Evolutionary conservation across 2,888 invertebrate genomes (phyloP).

Genomic region (Oscheius sp.): DNA sequence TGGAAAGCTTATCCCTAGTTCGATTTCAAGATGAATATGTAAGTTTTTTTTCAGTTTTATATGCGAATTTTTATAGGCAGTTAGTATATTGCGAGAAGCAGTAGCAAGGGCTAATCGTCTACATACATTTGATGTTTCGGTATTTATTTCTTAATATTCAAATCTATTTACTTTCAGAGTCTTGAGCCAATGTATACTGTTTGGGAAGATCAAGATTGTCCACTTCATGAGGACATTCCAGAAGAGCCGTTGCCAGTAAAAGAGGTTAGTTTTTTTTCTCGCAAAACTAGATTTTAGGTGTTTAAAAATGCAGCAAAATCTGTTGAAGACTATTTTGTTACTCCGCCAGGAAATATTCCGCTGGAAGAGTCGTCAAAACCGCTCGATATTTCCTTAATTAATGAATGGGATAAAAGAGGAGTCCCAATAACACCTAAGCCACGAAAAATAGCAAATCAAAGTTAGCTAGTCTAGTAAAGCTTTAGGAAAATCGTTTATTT

Average conservation of each 20-base stretch:
- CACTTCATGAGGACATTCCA: slow-evolving; percentile 43
- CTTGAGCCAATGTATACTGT: slow-evolving; percentile 30
- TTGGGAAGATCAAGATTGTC: slow-evolving; percentile 53
- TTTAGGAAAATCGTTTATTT: background rate
- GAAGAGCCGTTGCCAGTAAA: slow-evolving; percentile 41
- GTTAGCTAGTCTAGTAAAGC: background rate
- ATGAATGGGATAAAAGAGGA: slow-evolving; percentile 50
- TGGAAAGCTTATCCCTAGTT: slow-evolving; percentile 49
- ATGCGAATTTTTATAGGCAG: slow-evolving; percentile 34
- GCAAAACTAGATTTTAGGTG: slow-evolving; percentile 18
- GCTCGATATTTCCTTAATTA: slow-evolving; percentile 45
- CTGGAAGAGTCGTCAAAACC: slow-evolving; percentile 38
- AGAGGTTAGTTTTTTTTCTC: slow-evolving; percentile 17
- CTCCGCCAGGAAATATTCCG: slow-evolving; percentile 55
- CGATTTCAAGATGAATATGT: slow-evolving; percentile 42
- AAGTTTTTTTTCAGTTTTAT: background rate
- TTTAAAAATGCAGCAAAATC: slow-evolving; percentile 40
- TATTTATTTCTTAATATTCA: background rate
- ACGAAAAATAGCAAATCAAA: slow-evolving; percentile 1
- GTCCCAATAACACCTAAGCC: slow-evolving; percentile 17
- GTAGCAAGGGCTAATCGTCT: slow-evolving; percentile 45
- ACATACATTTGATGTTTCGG: slow-evolving; percentile 41
- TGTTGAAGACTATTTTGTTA: slow-evolving; percentile 54
- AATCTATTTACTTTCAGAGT: background rate
- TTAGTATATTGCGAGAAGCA: slow-evolving; percentile 44